These are phyloP conservation scores for Halisarca cf. caerulea DNA, from an alignment of 37 sponge, comb jelly and placozoan species.

Conservation along the genomic window DNA sequence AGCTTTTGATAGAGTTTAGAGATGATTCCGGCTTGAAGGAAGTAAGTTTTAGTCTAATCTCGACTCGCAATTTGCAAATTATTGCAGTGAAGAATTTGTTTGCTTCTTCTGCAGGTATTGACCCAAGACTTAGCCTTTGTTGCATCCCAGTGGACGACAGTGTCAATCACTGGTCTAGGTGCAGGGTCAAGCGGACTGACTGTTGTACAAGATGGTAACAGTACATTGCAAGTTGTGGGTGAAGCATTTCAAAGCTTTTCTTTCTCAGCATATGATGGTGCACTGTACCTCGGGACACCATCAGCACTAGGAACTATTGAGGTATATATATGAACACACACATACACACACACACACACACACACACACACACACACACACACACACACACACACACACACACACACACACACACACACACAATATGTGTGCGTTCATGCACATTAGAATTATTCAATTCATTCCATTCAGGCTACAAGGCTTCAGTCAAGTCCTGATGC, in stretches of 20 bases:
- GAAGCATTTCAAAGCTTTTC: slow-evolving; percentile 15
- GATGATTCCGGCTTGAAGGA: slow-evolving; percentile 18
- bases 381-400: slow-evolving; percentile 15
- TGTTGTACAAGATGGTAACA: slow-evolving; percentile 30
- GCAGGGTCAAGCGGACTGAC: slow-evolving; percentile 19
- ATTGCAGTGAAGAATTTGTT: background rate
- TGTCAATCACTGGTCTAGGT: slow-evolving; percentile 25
- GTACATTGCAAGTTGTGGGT: background rate
- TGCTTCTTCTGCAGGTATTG: background rate
- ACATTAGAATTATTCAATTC: background rate
- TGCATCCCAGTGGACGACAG: slow-evolving; percentile 47
- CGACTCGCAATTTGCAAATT: background rate
- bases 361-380: slow-evolving; percentile 33
- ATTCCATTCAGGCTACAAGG: slow-evolving; percentile 2
- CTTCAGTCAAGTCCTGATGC: slow-evolving; percentile 20
- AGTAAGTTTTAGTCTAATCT: slow-evolving; percentile 6
- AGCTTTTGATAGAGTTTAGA: slow-evolving; percentile 31
- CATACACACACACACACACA: slow-evolving; percentile 7
- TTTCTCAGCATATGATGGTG: slow-evolving; percentile 34
- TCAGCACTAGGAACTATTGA: slow-evolving; percentile 25
- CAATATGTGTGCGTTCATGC: background rate
- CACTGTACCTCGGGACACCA: slow-evolving; percentile 67
- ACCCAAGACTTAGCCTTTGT: background rate
- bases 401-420: background rate
- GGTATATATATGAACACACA: background rate